Conservation (phyloP, 2,888 invertebrate species). For the Tetrapedia diversipes region DNA sequence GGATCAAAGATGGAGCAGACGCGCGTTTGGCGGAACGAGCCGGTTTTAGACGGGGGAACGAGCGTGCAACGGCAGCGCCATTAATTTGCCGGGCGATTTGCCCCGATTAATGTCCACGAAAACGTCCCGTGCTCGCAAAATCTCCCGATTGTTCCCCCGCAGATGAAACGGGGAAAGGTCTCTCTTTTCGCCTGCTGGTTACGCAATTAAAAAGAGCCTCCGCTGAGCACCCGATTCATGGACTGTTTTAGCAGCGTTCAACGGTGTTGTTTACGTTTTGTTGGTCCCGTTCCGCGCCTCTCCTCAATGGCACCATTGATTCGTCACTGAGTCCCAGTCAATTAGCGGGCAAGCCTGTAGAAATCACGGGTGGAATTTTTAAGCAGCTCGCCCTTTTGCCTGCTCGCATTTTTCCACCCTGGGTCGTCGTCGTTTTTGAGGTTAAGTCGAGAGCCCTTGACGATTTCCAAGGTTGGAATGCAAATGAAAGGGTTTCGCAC, state of each 20-base stretch:
- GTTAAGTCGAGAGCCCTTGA: background rate
- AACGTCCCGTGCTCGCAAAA: slow-evolving; percentile 26
- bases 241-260: slow-evolving; percentile 25
- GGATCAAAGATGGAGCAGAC: slow-evolving; percentile 36
- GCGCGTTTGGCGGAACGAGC: slow-evolving; percentile 37
- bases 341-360: slow-evolving; percentile 20
- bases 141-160: slow-evolving; percentile 27
- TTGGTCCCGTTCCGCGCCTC: background rate
- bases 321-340: slow-evolving; percentile 22
- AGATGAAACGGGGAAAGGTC: slow-evolving; percentile 20
- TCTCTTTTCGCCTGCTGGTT: slow-evolving; percentile 32
- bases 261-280: slow-evolving; percentile 20
- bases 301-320: slow-evolving; percentile 31
- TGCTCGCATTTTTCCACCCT: background rate
- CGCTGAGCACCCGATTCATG: slow-evolving; percentile 24
- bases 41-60: slow-evolving; percentile 38
- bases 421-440: background rate
- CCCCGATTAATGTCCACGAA: slow-evolving; percentile 58
- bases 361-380: slow-evolving; percentile 20
- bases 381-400: background rate
- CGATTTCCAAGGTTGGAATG: background rate
- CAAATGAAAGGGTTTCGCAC: background rate
- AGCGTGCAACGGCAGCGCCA: slow-evolving; percentile 37
- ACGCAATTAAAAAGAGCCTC: slow-evolving; percentile 45
- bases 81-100: slow-evolving; percentile 67